phyloP scores from a whole-genome alignment of 2,888 invertebrate genomes.

The Apamea monoglypha region DNA sequence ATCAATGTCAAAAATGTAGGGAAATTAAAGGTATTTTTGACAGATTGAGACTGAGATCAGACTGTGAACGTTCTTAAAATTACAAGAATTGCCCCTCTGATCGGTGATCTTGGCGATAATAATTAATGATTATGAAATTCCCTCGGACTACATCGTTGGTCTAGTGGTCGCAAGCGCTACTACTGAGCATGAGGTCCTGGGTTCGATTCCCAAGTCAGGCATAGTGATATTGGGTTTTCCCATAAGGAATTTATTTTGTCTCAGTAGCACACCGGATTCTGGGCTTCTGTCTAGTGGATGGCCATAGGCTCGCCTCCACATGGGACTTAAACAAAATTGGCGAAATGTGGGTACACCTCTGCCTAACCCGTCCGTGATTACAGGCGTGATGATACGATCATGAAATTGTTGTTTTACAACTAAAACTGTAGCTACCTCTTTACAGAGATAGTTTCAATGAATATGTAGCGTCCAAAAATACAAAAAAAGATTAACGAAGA shows the following conservation, averaged over 20 bases:
- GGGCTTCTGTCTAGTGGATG: not conserved
- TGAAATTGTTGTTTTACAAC: not conserved
- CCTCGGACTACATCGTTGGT: not conserved
- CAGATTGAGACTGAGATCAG: not conserved
- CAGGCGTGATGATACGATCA: not conserved
- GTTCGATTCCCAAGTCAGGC: not conserved
- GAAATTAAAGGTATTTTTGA: not conserved
- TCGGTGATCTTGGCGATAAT: not conserved
- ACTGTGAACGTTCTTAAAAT: not conserved
- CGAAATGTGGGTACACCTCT: not conserved
- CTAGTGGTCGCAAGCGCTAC: not conserved
- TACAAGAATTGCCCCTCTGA: not conserved
- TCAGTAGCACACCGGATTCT: not conserved
- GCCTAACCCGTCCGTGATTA: not conserved
- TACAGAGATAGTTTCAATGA: not conserved
- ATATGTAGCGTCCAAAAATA: constrained; percentile 10
- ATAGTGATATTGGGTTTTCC: not conserved
- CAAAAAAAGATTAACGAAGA: constrained; percentile 7
- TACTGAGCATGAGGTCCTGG: not conserved
- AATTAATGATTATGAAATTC: not conserved
- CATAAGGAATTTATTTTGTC: too few species aligned
- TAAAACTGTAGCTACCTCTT: not conserved
- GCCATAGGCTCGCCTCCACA: not conserved
- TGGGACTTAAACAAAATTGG: not conserved
- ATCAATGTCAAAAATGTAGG: not conserved